Evolutionary conservation across 2,888 invertebrate genomes (phyloP), one percentile per base, ranked within the genome.

Genomic region (Drosophila tripunctata): DNA sequence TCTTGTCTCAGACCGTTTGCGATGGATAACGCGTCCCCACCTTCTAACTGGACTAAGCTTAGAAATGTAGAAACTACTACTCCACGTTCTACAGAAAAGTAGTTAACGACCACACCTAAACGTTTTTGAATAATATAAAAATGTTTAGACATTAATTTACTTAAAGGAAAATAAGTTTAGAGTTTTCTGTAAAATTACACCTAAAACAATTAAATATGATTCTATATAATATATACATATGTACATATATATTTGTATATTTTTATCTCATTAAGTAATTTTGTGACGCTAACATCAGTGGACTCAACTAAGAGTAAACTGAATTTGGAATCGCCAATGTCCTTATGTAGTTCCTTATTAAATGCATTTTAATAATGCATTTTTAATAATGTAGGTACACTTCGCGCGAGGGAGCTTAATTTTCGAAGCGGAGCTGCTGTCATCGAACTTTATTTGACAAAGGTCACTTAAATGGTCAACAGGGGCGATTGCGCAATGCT

Each of bases 41-140:
- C 45, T 63, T 64, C 61, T 15, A 61, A 22, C 22, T 62, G 30
- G 6, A 58, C 33, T 19, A n/a, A n/a, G n/a, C n/a, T n/a, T n/a
- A n/a, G n/a, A n/a, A n/a, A n/a, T n/a, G n/a, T n/a, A n/a, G n/a
- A 56, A 17, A 55, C 45, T 31, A 63, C 40, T 52, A 36, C 40
- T 43, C 36, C 43, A 24, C 51, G 51, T 30, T 38, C 21, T 24
- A 31, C 8, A 45, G 52, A 48, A 47, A 67, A 67, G 47, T 66
- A 67, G n/a, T 56, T 67, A 30, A 64, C 64, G 35, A 51, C 66
- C 33, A 64, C 63, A 52, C 55, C 47, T 44, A 63, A 45, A 47
- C 30, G 45, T 36, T 36, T 36, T 36, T 36, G 17, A 36, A 36
- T 17, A 36, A 14, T 36, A 36, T 7, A 33, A 19, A 10, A 1